Evolutionary conservation across 2,797 vertebrate genomes (phyloP), one percentile per base, ranked within the genome.

Genomic region (Sebastes hubbsi): DNA sequence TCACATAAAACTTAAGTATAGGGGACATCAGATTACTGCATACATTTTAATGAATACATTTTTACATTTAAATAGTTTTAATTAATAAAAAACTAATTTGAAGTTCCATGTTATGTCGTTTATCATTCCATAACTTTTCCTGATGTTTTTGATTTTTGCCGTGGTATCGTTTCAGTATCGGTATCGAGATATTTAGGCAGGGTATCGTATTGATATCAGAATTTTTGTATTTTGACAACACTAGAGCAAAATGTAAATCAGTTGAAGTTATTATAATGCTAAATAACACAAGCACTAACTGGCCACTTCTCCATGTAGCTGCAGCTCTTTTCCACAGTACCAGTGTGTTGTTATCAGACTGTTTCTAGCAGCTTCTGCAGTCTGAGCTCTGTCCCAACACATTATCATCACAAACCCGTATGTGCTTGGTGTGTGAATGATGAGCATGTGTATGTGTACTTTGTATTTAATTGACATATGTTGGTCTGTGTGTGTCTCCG

Each of bases 331-430:
- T 49, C 56, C 65, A 67, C 38, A 5, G 20, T 5, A 59, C 27
- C 58, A 20, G 22, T 22, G 22, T 22, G 74, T 46, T 69, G 67
- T 68, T 72, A 70, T 69, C 59, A 16, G 42, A 13, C 69, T 24
- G 30, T 74, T 82, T 80, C 82, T 18, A 80, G 73, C 36, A 7
- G 74, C 65, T 72, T 69, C 78, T 84, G 75, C 22, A 62, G 61
- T 54, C 77, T 16, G 71, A 81, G 86, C 77, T 68, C 66, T 6
- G 52, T 69, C 74, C 58, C 22, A 61, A 75, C 42, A 72, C 36
- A 75, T 72, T 22, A 68, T 60, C 73, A 55, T 78, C 79, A 56
- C 18, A 61, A 25, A 74, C 52, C 60, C 38, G 36, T 30, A 13
- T 74, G 2, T 32, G 29, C 30, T 22, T 36, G 63, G n/a, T 16